A percentile compares a stretch with the other conserved stretches of the same genome.
Evolutionary conservation across 2,113 vertebrate genomes (phyloP).

Genomic region (Girardinichthys multiradiatus): DNA sequence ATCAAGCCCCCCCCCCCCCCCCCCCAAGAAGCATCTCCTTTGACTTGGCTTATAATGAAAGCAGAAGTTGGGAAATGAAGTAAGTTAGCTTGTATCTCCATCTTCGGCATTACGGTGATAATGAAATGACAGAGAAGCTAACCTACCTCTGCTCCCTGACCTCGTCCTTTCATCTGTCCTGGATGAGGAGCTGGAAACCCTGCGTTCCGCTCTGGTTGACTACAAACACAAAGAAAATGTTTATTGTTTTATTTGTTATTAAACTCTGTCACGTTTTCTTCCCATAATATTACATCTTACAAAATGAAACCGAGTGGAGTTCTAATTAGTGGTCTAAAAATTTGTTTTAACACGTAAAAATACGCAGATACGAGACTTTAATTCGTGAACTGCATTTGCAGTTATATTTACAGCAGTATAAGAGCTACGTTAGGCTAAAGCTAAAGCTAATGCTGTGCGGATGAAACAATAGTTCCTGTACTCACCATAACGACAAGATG

Average conservation of each 20-base stretch:
- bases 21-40: too few species aligned
- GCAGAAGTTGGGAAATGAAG: background rate
- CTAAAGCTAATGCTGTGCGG: background rate
- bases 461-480: background rate
- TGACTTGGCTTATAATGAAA: too few species aligned
- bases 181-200: constrained; percentile 70
- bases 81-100: too few species aligned
- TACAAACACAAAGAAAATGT: constrained; percentile 33
- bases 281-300: background rate
- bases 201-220: constrained; percentile 70
- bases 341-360: background rate
- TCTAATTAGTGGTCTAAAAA: background rate
- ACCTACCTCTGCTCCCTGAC: constrained; percentile 71
- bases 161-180: constrained; percentile 68
- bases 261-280: background rate
- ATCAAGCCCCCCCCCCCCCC: too few species aligned
- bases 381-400: background rate
- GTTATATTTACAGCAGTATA: background rate
- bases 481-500: constrained; percentile 65
- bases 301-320: background rate
- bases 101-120: too few species aligned
- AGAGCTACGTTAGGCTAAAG: constrained; percentile 25
- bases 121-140: background rate
- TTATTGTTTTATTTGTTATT: background rate
- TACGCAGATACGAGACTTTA: background rate